These are phyloP conservation scores for Ianthella basta DNA, from an alignment of 37 sponge, comb jelly and placozoan genomes.

Conservation along the genomic window DNA sequence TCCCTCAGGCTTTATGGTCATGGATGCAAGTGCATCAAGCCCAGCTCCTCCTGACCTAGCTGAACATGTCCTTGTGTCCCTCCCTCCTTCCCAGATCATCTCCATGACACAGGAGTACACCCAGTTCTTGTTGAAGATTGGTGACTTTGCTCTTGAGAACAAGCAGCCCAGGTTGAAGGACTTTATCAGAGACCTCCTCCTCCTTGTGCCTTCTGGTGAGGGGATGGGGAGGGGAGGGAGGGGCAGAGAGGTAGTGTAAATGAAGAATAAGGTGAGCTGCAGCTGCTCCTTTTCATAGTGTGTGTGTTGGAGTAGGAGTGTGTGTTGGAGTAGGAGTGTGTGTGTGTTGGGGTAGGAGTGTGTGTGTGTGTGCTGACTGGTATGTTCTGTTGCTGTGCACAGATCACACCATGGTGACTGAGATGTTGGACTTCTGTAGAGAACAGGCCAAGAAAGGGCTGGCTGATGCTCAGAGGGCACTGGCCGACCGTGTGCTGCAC, in stretches of 20 bases:
- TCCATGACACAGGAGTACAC: conserved; percentile 48
- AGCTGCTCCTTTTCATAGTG: too few relatives aligned
- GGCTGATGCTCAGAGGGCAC: conserved; percentile 9
- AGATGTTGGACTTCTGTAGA: conserved; percentile 53
- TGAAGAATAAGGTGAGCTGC: too few relatives aligned
- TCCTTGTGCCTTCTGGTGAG: conserved; percentile 77
- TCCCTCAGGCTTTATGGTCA: too few relatives aligned
- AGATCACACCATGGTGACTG: conserved; percentile 27
- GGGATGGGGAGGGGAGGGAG: too few relatives aligned
- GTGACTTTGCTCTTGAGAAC: conserved; percentile 77
- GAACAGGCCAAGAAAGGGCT: conserved; percentile 35
- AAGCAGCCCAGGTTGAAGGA: conserved; percentile 61
- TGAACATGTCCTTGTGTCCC: neutral
- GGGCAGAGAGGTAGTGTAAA: neutral
- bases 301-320: too few relatives aligned
- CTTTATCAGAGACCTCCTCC: conserved; percentile 59
- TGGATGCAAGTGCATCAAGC: too few relatives aligned
- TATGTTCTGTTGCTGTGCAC: too few relatives aligned
- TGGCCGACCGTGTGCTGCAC: conserved; percentile 35
- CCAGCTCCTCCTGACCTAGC: too few relatives aligned
- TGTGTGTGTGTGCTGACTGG: too few relatives aligned
- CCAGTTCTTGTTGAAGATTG: conserved; percentile 59
- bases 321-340: too few relatives aligned
- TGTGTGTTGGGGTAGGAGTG: too few relatives aligned
- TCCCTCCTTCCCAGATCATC: conserved; percentile 50